Percentiles rank a stretch among this genome's conserved stretches.
phyloP scores from a whole-genome alignment of 1,140 invertebrate species.

The Pseudachorutes palmiensis region DNA sequence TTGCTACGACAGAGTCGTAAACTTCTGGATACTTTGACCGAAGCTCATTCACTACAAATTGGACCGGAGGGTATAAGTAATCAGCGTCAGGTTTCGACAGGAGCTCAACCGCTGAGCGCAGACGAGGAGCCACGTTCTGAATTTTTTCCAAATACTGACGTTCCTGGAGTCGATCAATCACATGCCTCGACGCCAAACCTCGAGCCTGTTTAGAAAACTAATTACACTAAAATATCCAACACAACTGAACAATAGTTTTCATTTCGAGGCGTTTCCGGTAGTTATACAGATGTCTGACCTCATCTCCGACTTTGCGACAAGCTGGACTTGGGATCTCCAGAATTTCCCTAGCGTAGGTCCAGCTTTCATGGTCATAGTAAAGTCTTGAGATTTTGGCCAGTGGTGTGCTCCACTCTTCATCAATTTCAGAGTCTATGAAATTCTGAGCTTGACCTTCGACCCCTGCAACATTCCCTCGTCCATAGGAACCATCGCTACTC shows the following conservation, averaged over 20 bases:
- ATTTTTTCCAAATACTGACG: constrained; percentile 31
- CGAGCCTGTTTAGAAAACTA: constrained; percentile 24
- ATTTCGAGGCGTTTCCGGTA: no score
- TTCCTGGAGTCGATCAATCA: constrained; percentile 35
- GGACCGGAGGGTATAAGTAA: constrained; percentile 32
- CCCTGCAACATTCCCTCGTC: background rate
- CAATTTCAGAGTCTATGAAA: constrained; percentile 17
- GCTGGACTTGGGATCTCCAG: constrained; percentile 26
- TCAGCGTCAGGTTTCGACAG: constrained; percentile 36
- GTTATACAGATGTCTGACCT: constrained; percentile 22
- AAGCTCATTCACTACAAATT: constrained; percentile 31
- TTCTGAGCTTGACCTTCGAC: background rate
- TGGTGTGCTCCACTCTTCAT: constrained; percentile 37
- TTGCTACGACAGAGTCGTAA: constrained; percentile 14
- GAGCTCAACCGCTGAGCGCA: constrained; percentile 37
- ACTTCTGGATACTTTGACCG: background rate
- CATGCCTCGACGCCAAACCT: constrained; percentile 31
- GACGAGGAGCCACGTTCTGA: constrained; percentile 29
- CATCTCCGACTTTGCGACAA: constrained; percentile 37
- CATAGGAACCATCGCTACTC: background rate
- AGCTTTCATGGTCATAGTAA: constrained; percentile 32
- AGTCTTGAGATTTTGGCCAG: constrained; percentile 30
- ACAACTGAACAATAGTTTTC: no score
- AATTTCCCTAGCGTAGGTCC: constrained; percentile 34
- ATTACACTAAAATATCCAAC: no score